Conservation (phyloP, 64 coral and sea anemone genomes). For the Montipora cactus region DNA sequence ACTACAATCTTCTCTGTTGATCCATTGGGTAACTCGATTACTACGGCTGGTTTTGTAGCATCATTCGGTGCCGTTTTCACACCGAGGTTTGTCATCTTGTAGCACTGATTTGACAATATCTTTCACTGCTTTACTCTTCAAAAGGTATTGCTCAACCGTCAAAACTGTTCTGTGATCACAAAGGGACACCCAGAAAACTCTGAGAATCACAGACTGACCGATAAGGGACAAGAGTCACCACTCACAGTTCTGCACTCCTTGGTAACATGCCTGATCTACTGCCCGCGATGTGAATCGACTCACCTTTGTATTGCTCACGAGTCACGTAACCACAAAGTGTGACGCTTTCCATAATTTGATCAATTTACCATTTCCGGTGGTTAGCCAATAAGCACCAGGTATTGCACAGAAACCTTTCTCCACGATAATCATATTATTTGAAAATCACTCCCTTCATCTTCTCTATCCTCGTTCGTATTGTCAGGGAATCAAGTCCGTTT, state of each 20-base stretch:
- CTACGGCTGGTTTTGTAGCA: neutral
- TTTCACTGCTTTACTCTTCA: neutral
- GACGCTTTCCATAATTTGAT: neutral
- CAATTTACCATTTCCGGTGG: slow-evolving; percentile 6
- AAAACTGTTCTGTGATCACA: neutral
- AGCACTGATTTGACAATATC: neutral
- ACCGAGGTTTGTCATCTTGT: slow-evolving; percentile 16
- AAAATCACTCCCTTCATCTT: neutral
- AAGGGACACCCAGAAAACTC: neutral
- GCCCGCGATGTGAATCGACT: neutral
- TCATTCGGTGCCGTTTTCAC: neutral
- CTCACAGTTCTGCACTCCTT: neutral
- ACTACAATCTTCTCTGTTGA: slow-evolving; percentile 22
- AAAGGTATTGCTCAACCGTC: neutral
- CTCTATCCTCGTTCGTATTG: neutral
- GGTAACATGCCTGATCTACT: neutral
- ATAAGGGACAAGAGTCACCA: neutral
- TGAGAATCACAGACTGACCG: neutral
- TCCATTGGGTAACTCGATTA: slow-evolving; percentile 53
- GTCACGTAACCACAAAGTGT: slow-evolving; percentile 33
- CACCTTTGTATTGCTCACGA: slow-evolving; percentile 17
- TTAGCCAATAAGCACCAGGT: neutral
- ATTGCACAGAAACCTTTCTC: too few species aligned
- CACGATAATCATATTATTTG: neutral
- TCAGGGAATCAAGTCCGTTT: neutral